phyloP scores from a whole-genome alignment of 37 sponge, comb jelly and placozoan genomes.

The Oscarella lobularis region DNA sequence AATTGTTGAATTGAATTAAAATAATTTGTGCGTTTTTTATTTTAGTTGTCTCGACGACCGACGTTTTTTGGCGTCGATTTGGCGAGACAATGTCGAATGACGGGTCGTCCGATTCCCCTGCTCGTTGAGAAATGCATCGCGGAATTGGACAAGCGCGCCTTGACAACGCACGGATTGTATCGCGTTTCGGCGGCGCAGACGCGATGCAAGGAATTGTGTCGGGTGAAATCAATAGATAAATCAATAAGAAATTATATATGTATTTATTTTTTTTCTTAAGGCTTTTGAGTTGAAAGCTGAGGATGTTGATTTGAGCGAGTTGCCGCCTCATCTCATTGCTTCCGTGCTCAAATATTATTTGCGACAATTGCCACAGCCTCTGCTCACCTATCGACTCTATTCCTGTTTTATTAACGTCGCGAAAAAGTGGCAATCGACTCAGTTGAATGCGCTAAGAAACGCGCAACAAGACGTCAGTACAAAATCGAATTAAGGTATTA shows the following conservation, averaged over 20 bases:
- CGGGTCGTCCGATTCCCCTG: background rate
- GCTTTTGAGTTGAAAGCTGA: background rate
- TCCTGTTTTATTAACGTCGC: conserved; percentile 37
- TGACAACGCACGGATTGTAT: background rate
- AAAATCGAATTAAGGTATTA: too few species aligned
- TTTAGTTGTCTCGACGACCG: background rate
- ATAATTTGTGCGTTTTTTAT: background rate
- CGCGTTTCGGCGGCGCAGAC: background rate
- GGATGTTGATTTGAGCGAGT: background rate
- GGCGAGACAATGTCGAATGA: background rate
- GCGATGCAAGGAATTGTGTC: background rate
- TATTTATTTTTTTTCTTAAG: background rate
- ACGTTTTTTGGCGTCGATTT: background rate
- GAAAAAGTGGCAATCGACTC: conserved; percentile 69
- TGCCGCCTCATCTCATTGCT: background rate
- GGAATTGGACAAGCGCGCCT: background rate
- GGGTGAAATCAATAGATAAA: too few species aligned
- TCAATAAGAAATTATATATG: background rate
- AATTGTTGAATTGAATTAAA: too few species aligned
- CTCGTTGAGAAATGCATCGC: background rate
- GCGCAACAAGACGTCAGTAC: too few species aligned
- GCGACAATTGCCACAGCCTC: background rate
- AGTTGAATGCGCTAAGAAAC: too few species aligned
- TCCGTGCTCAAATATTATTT: background rate
- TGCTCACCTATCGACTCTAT: background rate